phyloP scores from a whole-genome alignment of 2,797 vertebrate genomes.

The Onychomys leucogaster region DNA sequence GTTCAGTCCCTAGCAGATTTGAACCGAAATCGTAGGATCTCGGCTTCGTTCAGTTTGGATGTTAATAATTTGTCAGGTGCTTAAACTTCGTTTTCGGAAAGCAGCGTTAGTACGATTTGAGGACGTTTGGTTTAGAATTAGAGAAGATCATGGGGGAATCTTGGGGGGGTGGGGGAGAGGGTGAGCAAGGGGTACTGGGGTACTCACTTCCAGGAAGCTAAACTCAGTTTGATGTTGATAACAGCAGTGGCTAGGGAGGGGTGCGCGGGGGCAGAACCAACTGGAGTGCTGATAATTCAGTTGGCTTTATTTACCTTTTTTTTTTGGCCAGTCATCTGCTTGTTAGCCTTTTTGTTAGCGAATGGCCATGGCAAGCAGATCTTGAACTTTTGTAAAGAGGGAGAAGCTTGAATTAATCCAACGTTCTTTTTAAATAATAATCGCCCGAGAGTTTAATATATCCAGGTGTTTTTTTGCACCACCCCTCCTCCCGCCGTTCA shows the following conservation, averaged over 20 bases:
- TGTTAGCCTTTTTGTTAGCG: conserved; percentile 49
- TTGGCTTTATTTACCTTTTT: not conserved
- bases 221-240: conserved; percentile 49
- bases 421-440: conserved; percentile 1
- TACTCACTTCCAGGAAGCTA: not conserved
- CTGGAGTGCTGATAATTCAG: not conserved
- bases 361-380: not conserved
- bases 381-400: not conserved
- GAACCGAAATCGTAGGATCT: not conserved
- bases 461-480: not conserved
- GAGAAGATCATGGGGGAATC: not conserved
- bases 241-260: not conserved
- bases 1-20: not conserved
- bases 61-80: conserved; percentile 39
- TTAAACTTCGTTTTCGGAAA: conserved; percentile 20
- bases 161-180: too few species aligned
- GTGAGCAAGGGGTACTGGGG: not conserved
- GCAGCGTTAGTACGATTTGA: not conserved
- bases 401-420: not conserved
- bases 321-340: not conserved
- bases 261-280: not conserved
- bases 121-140: not conserved
- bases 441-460: conserved; percentile 6
- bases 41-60: not conserved
- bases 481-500: not conserved